These are phyloP conservation scores for Cyprinodon tularosa DNA, from an alignment of 2,113 vertebrate species.

Conservation along the genomic window DNA sequence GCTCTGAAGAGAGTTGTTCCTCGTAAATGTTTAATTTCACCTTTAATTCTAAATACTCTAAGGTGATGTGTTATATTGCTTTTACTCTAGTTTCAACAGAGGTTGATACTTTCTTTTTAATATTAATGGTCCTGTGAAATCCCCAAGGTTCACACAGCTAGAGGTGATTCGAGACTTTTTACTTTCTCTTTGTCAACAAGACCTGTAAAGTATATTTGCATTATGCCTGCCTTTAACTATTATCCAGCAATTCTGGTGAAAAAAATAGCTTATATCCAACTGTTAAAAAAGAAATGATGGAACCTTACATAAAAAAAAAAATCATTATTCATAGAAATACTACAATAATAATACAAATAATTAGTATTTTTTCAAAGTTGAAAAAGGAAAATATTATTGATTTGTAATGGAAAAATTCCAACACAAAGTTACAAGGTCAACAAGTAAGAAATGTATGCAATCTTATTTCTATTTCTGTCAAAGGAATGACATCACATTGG, in stretches of 20 bases:
- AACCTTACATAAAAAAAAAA: background rate
- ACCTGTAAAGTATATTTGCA: background rate
- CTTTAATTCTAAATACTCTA: background rate
- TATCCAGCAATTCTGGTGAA: background rate
- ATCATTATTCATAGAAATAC: background rate
- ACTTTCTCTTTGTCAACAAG: background rate
- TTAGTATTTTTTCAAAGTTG: background rate
- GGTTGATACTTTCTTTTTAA: background rate
- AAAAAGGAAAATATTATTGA: background rate
- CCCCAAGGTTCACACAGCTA: background rate
- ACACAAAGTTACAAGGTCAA: too few species aligned
- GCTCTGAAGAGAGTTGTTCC: background rate
- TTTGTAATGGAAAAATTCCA: too few species aligned
- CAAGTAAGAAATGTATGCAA: too few species aligned
- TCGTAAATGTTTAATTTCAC: background rate
- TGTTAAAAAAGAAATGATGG: background rate
- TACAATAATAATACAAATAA: background rate
- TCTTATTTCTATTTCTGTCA: too few species aligned
- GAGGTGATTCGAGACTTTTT: background rate
- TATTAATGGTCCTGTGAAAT: background rate
- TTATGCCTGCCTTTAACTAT: background rate
- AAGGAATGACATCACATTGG: too few species aligned
- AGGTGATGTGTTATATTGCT: background rate
- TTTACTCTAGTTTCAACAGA: background rate
- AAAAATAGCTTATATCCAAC: background rate